These are phyloP conservation scores for Notoglanidium macrostoma DNA, from an alignment of 2,797 vertebrate species.

Conservation along the genomic window DNA sequence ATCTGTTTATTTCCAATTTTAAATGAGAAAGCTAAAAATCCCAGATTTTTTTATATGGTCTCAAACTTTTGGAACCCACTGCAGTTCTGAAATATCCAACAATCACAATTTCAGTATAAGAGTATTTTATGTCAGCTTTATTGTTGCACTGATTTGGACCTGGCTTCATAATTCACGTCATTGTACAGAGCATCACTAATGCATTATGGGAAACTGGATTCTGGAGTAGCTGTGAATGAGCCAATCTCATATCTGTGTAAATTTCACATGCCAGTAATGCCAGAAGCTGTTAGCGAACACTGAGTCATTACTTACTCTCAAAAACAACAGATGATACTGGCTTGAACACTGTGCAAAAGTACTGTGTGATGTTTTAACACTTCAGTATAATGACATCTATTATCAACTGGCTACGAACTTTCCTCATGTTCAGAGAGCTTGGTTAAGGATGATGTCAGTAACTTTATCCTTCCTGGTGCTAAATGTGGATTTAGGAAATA, in stretches of 20 bases:
- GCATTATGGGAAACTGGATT: background rate
- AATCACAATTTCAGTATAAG: background rate
- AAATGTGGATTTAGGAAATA: too few relatives aligned
- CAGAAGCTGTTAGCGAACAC: slow-evolving; percentile 33
- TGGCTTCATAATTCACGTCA: background rate
- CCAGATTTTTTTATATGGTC: background rate
- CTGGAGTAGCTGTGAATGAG: background rate
- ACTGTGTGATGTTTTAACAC: slow-evolving; percentile 33
- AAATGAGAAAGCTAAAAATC: background rate
- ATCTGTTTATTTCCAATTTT: background rate
- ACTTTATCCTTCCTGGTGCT: background rate
- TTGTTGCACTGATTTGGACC: background rate
- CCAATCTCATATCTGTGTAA: slow-evolving; percentile 3
- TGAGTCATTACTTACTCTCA: slow-evolving; percentile 46
- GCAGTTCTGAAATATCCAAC: background rate
- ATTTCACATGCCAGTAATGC: background rate
- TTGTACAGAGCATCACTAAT: background rate
- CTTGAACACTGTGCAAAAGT: slow-evolving; percentile 31
- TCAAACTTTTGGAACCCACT: background rate
- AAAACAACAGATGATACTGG: slow-evolving; percentile 41
- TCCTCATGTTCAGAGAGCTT: background rate
- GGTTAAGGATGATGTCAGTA: background rate
- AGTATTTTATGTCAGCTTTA: background rate
- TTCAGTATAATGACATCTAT: background rate
- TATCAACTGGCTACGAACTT: background rate